Percentiles rank a stretch among this genome's conserved stretches.
Evolutionary conservation across 2,888 invertebrate genomes (phyloP).

Genomic region (Orthonevra nobilis): DNA sequence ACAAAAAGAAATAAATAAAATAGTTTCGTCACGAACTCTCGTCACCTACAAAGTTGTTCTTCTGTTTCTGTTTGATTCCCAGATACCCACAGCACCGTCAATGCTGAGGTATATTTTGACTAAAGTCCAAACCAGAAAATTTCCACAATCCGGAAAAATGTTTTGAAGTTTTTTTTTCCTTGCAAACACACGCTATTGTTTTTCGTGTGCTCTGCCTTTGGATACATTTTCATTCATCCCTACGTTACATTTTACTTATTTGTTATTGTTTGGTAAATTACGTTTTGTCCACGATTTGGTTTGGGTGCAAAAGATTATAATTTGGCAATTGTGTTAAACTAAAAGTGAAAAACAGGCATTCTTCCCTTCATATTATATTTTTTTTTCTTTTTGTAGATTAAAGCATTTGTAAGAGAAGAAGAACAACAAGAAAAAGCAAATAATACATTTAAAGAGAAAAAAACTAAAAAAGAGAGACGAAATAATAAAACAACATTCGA

Average conservation of each 20-base stretch:
- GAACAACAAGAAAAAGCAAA: no score
- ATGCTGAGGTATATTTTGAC: constrained; percentile 17
- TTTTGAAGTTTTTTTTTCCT: constrained; percentile 1
- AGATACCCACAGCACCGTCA: no score
- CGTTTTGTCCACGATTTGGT: no score
- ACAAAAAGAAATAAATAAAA: constrained; percentile 25
- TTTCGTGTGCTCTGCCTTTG: no score
- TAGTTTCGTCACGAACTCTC: constrained; percentile 61
- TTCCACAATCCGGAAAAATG: neutral
- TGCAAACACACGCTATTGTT: no score
- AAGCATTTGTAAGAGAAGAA: no score
- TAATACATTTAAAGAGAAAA: no score
- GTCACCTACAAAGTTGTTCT: constrained; percentile 24
- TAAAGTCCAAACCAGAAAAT: constrained; percentile 2
- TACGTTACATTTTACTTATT: neutral
- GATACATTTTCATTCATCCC: neutral
- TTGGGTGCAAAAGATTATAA: no score
- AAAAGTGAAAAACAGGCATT: constrained; percentile 27
- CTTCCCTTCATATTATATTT: no score
- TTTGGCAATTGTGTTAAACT: constrained; percentile 2
- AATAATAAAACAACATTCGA: constrained; percentile 8
- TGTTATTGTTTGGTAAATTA: neutral
- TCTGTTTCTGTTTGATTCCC: no score
- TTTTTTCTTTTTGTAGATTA: constrained; percentile 10
- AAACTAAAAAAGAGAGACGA: neutral